phyloP scores from a whole-genome alignment of 2,113 vertebrate genomes.

The Grantiella picta region DNA sequence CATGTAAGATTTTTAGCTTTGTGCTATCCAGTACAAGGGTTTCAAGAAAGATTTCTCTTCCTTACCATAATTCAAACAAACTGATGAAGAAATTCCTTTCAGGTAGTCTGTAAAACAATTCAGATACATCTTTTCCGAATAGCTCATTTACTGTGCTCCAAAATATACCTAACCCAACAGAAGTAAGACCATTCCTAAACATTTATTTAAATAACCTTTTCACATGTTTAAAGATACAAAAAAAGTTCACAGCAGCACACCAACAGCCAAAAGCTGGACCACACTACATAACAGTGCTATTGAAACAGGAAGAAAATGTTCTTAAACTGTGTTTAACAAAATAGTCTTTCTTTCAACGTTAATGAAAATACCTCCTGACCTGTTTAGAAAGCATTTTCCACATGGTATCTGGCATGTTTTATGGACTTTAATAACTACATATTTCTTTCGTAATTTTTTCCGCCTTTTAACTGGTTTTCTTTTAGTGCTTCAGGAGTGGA shows the following conservation, averaged over 20 bases:
- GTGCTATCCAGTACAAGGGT: not conserved
- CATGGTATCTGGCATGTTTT: not conserved
- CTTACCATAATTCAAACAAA: not conserved
- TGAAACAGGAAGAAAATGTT: not conserved
- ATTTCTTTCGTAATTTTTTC: not conserved
- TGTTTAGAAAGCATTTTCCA: not conserved
- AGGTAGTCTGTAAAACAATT: not conserved
- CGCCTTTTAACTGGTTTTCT: not conserved
- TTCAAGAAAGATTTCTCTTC: not conserved
- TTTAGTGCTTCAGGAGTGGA: not conserved
- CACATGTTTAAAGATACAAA: not conserved
- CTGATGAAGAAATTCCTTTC: not conserved
- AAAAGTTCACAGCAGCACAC: not conserved
- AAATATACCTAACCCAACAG: not conserved
- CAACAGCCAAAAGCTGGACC: not conserved
- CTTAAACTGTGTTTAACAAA: not conserved
- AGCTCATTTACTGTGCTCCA: not conserved
- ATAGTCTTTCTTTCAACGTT: not conserved
- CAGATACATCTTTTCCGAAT: not conserved
- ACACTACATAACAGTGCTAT: not conserved
- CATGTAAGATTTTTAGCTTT: not conserved
- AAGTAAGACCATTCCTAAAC: not conserved
- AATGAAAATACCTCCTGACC: not conserved
- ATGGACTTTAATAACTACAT: not conserved
- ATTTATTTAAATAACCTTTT: not conserved